These are phyloP conservation scores for Melipona quadrifasciata DNA, from an alignment of 1,140 invertebrate genomes.

Conservation along the genomic window DNA sequence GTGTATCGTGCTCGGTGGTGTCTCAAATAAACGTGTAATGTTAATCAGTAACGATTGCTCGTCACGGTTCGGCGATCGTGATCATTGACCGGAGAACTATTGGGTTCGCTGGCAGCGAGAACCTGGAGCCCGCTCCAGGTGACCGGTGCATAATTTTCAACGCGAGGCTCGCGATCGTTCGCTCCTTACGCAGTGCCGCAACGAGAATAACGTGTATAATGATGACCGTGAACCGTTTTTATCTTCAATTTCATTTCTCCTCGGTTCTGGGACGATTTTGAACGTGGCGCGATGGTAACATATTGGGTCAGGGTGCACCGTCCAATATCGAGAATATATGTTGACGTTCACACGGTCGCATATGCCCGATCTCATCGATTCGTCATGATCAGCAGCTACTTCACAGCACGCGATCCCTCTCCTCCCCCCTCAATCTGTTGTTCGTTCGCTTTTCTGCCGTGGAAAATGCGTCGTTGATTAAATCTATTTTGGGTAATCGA, in stretches of 20 bases:
- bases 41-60: conserved; percentile 15
- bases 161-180: neutral
- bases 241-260: conserved; percentile 21
- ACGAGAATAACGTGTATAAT: no score
- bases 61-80: conserved; percentile 2
- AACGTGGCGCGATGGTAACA: conserved; percentile 1
- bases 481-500: conserved; percentile 75
- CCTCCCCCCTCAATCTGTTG: neutral
- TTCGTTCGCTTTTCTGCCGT: conserved; percentile 54
- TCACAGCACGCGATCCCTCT: conserved; percentile 26
- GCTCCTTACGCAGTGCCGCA: neutral
- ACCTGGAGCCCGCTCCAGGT: neutral
- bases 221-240: neutral
- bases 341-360: conserved; percentile 73
- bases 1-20: neutral
- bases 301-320: conserved; percentile 32
- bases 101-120: neutral
- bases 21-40: conserved; percentile 6
- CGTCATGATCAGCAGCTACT: conserved; percentile 71
- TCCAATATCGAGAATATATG: conserved; percentile 65
- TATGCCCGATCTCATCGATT: conserved; percentile 76
- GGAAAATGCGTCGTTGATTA: conserved; percentile 69
- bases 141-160: conserved; percentile 1
- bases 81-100: conserved; percentile 19
- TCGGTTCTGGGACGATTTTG: conserved; percentile 6